These are phyloP conservation scores for Orthosia incerta DNA, from an alignment of 2,888 invertebrate genomes.

Conservation along the genomic window DNA sequence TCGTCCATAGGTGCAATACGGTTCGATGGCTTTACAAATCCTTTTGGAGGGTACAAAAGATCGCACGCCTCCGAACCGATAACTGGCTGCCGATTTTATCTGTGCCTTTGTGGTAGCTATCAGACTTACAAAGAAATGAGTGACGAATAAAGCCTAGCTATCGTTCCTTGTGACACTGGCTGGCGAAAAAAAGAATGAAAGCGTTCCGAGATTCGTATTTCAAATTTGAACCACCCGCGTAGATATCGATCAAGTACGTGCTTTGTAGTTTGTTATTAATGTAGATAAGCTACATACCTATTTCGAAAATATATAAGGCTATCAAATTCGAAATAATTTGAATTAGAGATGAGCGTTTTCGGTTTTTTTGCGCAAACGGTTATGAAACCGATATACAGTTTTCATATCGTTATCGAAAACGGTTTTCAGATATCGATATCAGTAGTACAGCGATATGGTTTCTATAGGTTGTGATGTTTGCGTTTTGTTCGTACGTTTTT, in stretches of 20 bases:
- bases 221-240: constrained; percentile 41
- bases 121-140: constrained; percentile 72
- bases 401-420: too few species aligned
- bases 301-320: neutral
- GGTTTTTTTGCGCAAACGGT: too few species aligned
- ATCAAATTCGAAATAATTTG: neutral
- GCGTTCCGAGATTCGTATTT: constrained; percentile 42
- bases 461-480: too few species aligned
- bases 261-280: constrained; percentile 19
- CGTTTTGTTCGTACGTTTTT: too few species aligned
- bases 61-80: constrained; percentile 71
- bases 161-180: constrained; percentile 40
- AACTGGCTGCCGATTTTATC: constrained; percentile 78
- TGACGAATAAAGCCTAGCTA: constrained; percentile 63
- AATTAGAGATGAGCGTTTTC: too few species aligned
- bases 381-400: too few species aligned
- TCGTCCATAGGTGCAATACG: constrained; percentile 65
- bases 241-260: constrained; percentile 26
- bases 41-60: constrained; percentile 73
- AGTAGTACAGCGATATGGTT: too few species aligned
- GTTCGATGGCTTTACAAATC: constrained; percentile 72
- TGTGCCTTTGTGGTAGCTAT: constrained; percentile 72
- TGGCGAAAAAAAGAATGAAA: constrained; percentile 43
- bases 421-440: too few species aligned
- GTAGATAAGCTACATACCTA: neutral